Evolutionary conservation across 2,113 vertebrate species (phyloP).

Genomic region (Tetraodon nigroviridis): DNA sequence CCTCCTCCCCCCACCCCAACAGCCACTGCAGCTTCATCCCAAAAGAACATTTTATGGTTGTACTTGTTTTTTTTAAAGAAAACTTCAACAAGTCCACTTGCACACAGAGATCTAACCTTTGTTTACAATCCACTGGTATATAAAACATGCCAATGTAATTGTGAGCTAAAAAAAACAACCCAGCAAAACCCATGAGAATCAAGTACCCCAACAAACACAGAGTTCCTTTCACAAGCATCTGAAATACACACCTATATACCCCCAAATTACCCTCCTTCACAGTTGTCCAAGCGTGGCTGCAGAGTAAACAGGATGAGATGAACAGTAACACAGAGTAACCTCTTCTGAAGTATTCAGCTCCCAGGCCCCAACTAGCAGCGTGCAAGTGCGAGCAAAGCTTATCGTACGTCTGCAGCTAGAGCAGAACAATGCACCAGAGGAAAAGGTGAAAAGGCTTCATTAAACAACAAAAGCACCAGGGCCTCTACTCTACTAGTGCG

Average conservation of each 20-base stretch:
- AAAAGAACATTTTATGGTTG: too few species aligned
- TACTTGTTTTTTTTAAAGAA: too few species aligned
- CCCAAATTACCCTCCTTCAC: slow-evolving; percentile 42
- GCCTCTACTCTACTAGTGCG: slow-evolving; percentile 5
- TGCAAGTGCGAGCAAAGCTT: slow-evolving; percentile 50
- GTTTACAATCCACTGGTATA: slow-evolving; percentile 12
- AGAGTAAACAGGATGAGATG: slow-evolving; percentile 60
- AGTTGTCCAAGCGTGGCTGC: slow-evolving; percentile 39
- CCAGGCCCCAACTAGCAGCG: slow-evolving; percentile 37
- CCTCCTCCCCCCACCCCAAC: slow-evolving; percentile 4
- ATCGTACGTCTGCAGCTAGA: slow-evolving; percentile 47
- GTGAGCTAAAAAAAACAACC: slow-evolving; percentile 20
- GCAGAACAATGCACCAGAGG: slow-evolving; percentile 37
- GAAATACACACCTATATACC: slow-evolving; percentile 34
- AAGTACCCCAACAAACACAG: slow-evolving; percentile 41
- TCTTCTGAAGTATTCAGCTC: slow-evolving; percentile 43
- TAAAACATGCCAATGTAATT: not conserved
- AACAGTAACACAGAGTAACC: slow-evolving; percentile 39
- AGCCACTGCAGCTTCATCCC: slow-evolving; percentile 2
- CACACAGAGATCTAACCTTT: too few species aligned
- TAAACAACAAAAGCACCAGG: slow-evolving; percentile 21
- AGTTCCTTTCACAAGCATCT: slow-evolving; percentile 38
- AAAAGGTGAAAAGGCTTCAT: slow-evolving; percentile 25
- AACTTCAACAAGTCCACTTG: too few species aligned
- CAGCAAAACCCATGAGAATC: slow-evolving; percentile 28